These are phyloP conservation scores for Mamestra configurata DNA, from an alignment of 1,140 invertebrate genomes.

Conservation along the genomic window DNA sequence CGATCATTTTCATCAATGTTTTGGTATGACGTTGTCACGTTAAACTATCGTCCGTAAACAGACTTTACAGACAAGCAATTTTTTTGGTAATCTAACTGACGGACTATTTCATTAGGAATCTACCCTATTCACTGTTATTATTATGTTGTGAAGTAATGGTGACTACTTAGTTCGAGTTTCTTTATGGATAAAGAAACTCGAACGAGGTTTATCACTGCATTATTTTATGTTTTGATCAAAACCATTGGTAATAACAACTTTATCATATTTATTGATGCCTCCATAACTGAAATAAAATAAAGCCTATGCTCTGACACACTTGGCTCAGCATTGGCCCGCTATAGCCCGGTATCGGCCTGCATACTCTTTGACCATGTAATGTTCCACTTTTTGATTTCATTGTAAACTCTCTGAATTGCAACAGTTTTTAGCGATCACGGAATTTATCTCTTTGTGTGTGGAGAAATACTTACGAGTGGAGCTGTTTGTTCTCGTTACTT, in stretches of 20 bases:
- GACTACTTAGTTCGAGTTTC: no score
- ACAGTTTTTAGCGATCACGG: constrained; percentile 3
- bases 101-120: no score
- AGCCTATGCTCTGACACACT: constrained; percentile 29
- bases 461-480: neutral
- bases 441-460: constrained; percentile 9
- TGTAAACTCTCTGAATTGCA: constrained; percentile 17
- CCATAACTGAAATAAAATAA: constrained; percentile 24
- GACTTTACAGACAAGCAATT: no score
- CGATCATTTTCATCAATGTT: no score
- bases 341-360: constrained; percentile 45
- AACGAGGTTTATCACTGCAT: neutral
- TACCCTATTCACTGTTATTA: no score
- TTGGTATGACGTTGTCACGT: no score
- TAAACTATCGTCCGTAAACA: no score
- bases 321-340: constrained; percentile 19
- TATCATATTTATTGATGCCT: constrained; percentile 40
- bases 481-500: neutral
- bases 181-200: no score
- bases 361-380: constrained; percentile 53
- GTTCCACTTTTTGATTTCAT: constrained; percentile 48
- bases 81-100: no score
- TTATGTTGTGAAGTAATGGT: no score
- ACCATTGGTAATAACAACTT: constrained; percentile 31
- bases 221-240: neutral